phyloP scores from a whole-genome alignment of 2,113 vertebrate genomes.

The Hiodon alosoides region DNA sequence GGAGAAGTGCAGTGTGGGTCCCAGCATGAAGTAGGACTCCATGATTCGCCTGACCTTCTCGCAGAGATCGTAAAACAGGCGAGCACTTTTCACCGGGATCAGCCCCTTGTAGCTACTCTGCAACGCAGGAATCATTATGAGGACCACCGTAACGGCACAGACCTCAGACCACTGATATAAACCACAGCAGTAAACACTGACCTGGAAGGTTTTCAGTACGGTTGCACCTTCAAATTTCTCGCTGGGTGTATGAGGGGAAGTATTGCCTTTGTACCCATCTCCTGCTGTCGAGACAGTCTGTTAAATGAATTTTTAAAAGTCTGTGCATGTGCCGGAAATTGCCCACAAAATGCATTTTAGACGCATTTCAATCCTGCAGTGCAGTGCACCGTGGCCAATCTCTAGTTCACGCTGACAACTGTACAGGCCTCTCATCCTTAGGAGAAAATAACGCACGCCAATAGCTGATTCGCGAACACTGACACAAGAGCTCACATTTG shows the following conservation, averaged over 20 bases:
- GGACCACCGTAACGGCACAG: no score
- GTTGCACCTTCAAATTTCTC: constrained; percentile 97
- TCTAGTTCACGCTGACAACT: neutral
- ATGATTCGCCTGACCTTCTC: constrained; percentile 84
- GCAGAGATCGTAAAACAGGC: constrained; percentile 87
- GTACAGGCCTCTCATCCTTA: no score
- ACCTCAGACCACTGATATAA: neutral
- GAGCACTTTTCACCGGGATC: constrained; percentile 77
- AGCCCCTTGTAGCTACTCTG: constrained; percentile 84
- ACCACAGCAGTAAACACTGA: constrained; percentile 36
- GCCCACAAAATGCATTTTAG: no score
- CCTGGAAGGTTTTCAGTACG: constrained; percentile 86
- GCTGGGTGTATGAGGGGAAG: constrained; percentile 91
- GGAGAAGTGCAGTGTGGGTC: constrained; percentile 90
- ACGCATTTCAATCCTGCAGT: no score
- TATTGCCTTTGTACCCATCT: constrained; percentile 88
- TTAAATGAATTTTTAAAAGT: neutral
- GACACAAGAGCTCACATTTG: constrained; percentile 67
- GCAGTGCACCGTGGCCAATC: no score
- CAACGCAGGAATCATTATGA: neutral
- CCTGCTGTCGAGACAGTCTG: constrained; percentile 82
- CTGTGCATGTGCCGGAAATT: no score
- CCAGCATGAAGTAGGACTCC: constrained; percentile 89
- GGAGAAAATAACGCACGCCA: no score
- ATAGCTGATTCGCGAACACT: neutral